Evolutionary conservation across 2,113 vertebrate genomes (phyloP).

Genomic region (Trinectes maculatus): DNA sequence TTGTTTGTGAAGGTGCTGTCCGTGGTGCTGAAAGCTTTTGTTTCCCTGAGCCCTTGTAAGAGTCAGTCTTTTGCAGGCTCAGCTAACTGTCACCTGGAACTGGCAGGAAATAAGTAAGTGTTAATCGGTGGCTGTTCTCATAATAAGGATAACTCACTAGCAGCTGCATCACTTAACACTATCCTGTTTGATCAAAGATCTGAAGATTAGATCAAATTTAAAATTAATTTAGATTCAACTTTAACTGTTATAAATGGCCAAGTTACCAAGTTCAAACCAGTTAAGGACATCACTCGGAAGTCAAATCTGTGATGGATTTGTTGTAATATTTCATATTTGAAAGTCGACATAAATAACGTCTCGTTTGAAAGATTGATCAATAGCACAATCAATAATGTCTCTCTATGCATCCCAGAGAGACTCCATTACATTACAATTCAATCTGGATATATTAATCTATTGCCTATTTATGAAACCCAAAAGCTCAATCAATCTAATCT

Average conservation of each 20-base stretch:
- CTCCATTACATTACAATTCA: background rate
- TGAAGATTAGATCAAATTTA: no score
- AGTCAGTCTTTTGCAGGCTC: slow-evolving; percentile 3
- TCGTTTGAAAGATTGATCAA: slow-evolving; percentile 8
- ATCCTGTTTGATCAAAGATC: background rate
- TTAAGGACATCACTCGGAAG: background rate
- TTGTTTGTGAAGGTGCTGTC: slow-evolving; percentile 35
- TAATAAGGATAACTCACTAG: slow-evolving; percentile 29
- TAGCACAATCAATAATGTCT: slow-evolving; percentile 4
- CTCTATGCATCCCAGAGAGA: background rate
- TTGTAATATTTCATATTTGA: background rate
- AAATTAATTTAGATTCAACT: no score
- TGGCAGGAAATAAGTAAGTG: slow-evolving; percentile 36
- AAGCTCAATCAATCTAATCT: slow-evolving; percentile 23
- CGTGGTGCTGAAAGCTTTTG: slow-evolving; percentile 40
- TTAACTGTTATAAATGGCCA: no score
- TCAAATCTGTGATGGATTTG: background rate
- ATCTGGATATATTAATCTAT: slow-evolving; percentile 21
- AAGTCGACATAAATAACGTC: background rate
- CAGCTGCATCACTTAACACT: slow-evolving; percentile 8
- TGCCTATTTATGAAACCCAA: slow-evolving; percentile 7
- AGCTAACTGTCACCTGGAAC: slow-evolving; percentile 8
- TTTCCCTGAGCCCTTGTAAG: slow-evolving; percentile 2
- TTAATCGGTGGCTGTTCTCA: slow-evolving; percentile 6
- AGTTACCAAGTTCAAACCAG: background rate